phyloP scores from a whole-genome alignment of 1,140 invertebrate species.

The Hesperophylax magnus region DNA sequence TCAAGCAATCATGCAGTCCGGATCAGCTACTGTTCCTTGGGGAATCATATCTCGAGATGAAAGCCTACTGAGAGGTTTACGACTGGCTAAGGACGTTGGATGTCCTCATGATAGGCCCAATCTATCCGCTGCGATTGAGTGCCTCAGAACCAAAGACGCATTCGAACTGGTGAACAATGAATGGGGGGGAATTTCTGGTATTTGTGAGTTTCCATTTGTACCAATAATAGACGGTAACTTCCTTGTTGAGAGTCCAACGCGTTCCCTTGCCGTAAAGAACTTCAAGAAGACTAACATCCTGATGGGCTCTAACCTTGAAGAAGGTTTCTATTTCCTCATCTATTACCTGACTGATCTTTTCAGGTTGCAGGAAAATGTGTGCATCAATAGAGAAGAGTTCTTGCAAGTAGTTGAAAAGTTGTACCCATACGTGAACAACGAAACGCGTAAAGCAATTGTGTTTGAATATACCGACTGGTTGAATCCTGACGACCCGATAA shows the following conservation, averaged over 20 bases:
- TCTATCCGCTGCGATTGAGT: constrained; percentile 82
- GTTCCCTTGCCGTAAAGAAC: constrained; percentile 83
- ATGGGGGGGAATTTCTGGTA: constrained; percentile 83
- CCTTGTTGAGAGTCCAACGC: constrained; percentile 86
- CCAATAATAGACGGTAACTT: constrained; percentile 95
- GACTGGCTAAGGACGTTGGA: constrained; percentile 87
- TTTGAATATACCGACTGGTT: constrained; percentile 96
- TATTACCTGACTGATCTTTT: constrained; percentile 91
- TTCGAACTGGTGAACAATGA: constrained; percentile 85
- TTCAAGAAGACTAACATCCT: constrained; percentile 96
- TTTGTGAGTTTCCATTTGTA: constrained; percentile 93
- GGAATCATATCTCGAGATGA: constrained; percentile 90
- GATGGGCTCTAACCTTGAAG: constrained; percentile 94
- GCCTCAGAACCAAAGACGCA: constrained; percentile 81
- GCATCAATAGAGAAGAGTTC: constrained; percentile 83
- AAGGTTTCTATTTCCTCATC: constrained; percentile 95
- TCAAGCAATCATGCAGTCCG: constrained; percentile 89
- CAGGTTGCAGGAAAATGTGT: constrained; percentile 86
- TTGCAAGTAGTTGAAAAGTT: constrained; percentile 83
- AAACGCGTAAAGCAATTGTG: constrained; percentile 86
- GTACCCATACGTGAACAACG: constrained; percentile 87
- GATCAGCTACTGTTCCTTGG: constrained; percentile 91
- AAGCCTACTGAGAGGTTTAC: constrained; percentile 76
- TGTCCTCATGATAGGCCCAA: constrained; percentile 84
- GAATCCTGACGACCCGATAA: constrained; percentile 86